Evolutionary conservation across 2,888 invertebrate genomes (phyloP).

Genomic region (Dasysyrphus tricinctus): DNA sequence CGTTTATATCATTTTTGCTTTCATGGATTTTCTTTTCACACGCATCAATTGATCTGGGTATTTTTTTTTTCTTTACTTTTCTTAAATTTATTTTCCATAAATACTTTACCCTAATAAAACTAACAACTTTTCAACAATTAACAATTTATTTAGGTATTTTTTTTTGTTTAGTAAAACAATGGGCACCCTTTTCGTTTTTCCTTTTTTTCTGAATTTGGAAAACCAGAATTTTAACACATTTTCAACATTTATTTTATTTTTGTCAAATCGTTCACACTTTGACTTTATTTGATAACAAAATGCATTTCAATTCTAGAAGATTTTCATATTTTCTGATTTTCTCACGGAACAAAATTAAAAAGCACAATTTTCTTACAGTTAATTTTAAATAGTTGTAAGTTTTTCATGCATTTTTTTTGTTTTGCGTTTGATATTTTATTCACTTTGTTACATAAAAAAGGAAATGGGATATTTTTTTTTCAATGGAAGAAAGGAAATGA

Average conservation of each 20-base stretch:
- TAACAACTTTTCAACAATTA: slow-evolving; percentile 49
- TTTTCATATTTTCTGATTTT: slow-evolving; percentile 1
- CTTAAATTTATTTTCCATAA: slow-evolving; percentile 18
- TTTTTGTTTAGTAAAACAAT: background rate
- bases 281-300: slow-evolving; percentile 48
- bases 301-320: slow-evolving; percentile 35
- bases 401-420: slow-evolving; percentile 8
- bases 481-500: slow-evolving; percentile 26
- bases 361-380: background rate
- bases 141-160: slow-evolving; percentile 18
- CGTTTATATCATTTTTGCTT: slow-evolving; percentile 64
- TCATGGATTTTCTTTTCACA: slow-evolving; percentile 66
- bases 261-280: slow-evolving; percentile 15
- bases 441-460: slow-evolving; percentile 67
- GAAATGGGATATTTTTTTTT: slow-evolving; percentile 50
- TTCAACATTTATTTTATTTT: slow-evolving; percentile 17
- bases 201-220: slow-evolving; percentile 20
- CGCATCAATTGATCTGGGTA: slow-evolving; percentile 51
- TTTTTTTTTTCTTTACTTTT: slow-evolving; percentile 10
- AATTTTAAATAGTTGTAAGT: slow-evolving; percentile 8
- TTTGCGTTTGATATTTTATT: background rate
- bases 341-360: background rate
- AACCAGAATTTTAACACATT: slow-evolving; percentile 29
- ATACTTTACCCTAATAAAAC: slow-evolving; percentile 44
- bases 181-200: slow-evolving; percentile 11